Base-by-base conservation (phyloP, 2,797 vertebrate species). In the Siniperca obscura region DNA sequence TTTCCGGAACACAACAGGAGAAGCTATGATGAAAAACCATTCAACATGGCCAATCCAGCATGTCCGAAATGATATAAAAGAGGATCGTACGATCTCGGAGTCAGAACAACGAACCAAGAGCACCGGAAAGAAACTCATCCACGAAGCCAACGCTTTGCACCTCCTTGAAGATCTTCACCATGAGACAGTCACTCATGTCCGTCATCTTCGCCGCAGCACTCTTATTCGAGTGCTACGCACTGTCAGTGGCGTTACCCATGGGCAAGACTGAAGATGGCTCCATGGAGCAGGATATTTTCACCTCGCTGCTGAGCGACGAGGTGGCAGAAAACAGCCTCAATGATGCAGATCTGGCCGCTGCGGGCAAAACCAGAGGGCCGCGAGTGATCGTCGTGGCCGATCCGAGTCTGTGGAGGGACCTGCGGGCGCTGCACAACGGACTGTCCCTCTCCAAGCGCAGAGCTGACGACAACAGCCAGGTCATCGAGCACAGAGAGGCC, bases 361-460 rank as follows among this genome's bases (percentile, higher is more conserved):
- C 17, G 13, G 64, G 62, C 59, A 91, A 82, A 79, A 36, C 36
- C 46, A 85, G 88, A 21, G 82, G 73, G 38, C 77, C 88, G 14
- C 92, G 81, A 89, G 81, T 95, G 6, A 93, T 96, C 3, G 50
- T 96, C 8, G 86, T 96, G 0, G 92, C 89, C 0, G 91, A 95
- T 27, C 85, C 90, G 0, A 89, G 89, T 60, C 74, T 96, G 38
- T 94, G 92, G 93, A 93, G 86, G 81, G 91, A 86, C 48, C 83
- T 95, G 72, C 89, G 88, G 64, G 81, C 64, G 59, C 83, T 93
- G 76, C 88, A 89, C 75, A 81, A 79, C 1, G 92, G 85, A 72
- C 38, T 87, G 10, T 73, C 93, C 27, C 61, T 94, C 71, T 87
- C 88, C 87, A 94, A 93, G 75, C 77, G 89, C 34, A 88, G 85